Percentiles rank a stretch among this genome's conserved stretches.
phyloP scores from a whole-genome alignment of 2,113 vertebrate genomes.

The Rhea pennata region DNA sequence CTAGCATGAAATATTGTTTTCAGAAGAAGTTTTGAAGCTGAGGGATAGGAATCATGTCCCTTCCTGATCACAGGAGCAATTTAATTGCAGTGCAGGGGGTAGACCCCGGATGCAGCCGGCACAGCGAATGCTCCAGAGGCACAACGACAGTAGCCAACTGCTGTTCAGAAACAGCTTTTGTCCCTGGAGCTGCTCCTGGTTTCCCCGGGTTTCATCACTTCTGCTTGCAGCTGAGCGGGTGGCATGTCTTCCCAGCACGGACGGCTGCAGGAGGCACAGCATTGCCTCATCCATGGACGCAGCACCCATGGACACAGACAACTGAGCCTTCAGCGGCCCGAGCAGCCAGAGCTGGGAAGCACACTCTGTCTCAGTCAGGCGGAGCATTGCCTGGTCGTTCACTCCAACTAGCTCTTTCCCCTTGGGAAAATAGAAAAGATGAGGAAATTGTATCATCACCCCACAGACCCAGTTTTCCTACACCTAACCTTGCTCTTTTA shows the following conservation, averaged over 20 bases:
- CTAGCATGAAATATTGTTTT: neutral
- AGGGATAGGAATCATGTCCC: neutral
- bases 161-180: neutral
- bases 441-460: neutral
- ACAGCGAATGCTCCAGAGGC: neutral
- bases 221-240: neutral
- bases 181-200: neutral
- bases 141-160: rapidly evolving
- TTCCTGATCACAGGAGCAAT: neutral
- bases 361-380: neutral
- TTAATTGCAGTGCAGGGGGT: rapidly evolving
- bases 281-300: neutral
- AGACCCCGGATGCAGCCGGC: rapidly evolving
- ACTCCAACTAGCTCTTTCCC: neutral
- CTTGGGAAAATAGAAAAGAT: neutral
- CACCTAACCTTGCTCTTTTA: neutral
- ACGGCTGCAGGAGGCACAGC: neutral
- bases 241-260: neutral
- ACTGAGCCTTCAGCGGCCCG: rapidly evolving
- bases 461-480: neutral
- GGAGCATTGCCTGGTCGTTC: neutral
- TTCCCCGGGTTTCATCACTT: neutral
- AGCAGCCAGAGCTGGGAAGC: neutral
- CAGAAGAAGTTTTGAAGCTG: neutral
- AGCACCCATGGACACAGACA: neutral